These are phyloP conservation scores for Elephas maximus DNA, from an alignment of 2,113 vertebrate species.

Conservation along the genomic window DNA sequence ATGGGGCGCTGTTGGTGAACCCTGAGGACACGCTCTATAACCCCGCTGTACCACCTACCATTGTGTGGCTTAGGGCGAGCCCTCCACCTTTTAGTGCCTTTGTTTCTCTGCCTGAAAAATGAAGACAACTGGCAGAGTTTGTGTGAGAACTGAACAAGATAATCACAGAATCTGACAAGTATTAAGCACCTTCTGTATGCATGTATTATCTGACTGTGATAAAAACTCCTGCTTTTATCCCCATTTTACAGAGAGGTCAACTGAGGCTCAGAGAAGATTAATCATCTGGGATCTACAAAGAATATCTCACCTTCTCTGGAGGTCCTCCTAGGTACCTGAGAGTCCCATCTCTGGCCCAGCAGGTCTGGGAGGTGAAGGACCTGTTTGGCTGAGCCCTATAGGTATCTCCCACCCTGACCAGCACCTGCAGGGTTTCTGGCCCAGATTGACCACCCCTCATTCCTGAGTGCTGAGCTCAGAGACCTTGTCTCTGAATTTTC, in stretches of 20 bases:
- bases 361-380: not conserved
- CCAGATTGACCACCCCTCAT: not conserved
- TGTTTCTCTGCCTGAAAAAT: not conserved
- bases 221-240: no score
- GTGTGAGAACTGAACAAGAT: not conserved
- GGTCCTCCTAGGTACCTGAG: not conserved
- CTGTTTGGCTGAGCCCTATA: not conserved
- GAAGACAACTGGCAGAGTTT: not conserved
- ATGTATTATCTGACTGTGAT: not conserved
- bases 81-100: not conserved
- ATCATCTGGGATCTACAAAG: no score
- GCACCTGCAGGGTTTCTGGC: no score
- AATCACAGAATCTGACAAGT: not conserved
- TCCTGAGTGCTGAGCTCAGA: not conserved
- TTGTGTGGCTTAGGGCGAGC: not conserved
- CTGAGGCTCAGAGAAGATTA: not conserved
- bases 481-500: not conserved
- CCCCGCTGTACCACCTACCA: not conserved
- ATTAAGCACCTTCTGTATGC: not conserved
- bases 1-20: not conserved
- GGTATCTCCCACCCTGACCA: not conserved
- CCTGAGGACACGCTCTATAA: not conserved
- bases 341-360: not conserved
- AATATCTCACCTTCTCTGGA: not conserved
- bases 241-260: not conserved